Conservation (phyloP, 2,113 vertebrate species). For the Gopherus flavomarginatus region DNA sequence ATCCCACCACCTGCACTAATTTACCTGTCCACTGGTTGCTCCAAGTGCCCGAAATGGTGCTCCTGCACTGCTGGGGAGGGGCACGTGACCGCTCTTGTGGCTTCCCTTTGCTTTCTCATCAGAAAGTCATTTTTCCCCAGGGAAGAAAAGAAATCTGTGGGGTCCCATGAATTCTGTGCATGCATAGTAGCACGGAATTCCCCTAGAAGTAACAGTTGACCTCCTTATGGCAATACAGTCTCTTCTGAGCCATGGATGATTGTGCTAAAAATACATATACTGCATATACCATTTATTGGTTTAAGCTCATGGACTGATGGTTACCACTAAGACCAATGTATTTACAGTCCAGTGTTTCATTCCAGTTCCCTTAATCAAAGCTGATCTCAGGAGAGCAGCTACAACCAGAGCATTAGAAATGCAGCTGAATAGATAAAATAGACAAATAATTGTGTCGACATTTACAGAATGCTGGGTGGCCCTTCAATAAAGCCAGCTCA, state of each 20-base stretch:
- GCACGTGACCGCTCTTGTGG: too few relatives aligned
- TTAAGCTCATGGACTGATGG: neutral
- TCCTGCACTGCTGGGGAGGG: too few relatives aligned
- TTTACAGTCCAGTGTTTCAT: neutral
- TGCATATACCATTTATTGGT: neutral
- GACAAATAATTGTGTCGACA: neutral
- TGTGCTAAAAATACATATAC: neutral
- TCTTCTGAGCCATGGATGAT: neutral
- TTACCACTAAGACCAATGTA: neutral
- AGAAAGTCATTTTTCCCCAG: too few relatives aligned
- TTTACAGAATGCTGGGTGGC: neutral
- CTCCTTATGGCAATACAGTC: neutral
- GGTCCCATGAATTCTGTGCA: too few relatives aligned
- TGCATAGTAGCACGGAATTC: too few relatives aligned
- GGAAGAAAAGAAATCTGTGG: too few relatives aligned
- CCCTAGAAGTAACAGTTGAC: neutral
- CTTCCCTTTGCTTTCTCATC: too few relatives aligned
- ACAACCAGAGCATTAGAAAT: neutral
- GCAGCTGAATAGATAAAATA: constrained; percentile 13
- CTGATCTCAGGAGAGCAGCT: neutral
- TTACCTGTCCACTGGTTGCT: too few relatives aligned
- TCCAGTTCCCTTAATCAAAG: neutral
- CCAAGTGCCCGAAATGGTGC: too few relatives aligned
- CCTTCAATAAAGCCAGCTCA: neutral
- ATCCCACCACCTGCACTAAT: too few relatives aligned